Percentiles rank a stretch among this genome's conserved stretches.
phyloP scores from a whole-genome alignment of 2,888 invertebrate species.

The Rhyacophila evoluta region DNA sequence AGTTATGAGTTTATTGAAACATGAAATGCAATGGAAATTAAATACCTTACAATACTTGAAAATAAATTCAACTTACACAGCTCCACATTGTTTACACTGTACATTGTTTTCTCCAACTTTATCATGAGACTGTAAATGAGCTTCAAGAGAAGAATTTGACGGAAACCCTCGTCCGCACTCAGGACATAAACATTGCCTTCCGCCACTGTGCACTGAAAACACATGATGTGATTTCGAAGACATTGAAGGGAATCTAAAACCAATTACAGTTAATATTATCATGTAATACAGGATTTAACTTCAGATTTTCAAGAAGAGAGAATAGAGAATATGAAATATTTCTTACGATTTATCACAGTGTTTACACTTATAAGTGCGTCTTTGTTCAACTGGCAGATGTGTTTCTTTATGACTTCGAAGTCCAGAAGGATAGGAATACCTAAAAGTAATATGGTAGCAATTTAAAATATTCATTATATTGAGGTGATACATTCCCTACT shows the following conservation, averaged over 20 bases:
- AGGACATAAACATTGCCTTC: conserved; percentile 55
- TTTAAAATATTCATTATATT: no score
- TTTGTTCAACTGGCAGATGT: conserved; percentile 47
- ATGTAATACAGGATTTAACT: no score
- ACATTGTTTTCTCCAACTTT: conserved; percentile 39
- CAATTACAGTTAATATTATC: no score
- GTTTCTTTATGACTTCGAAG: conserved; percentile 42
- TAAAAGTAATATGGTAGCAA: conserved; percentile 31
- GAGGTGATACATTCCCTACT: no score
- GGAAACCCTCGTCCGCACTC: conserved; percentile 55
- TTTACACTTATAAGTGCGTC: conserved; percentile 40
- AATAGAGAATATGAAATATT: no score
- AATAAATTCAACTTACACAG: conserved; percentile 39
- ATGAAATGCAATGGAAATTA: no score
- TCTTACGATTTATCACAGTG: conserved; percentile 47
- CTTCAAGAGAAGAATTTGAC: conserved; percentile 39
- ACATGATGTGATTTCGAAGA: conserved; percentile 25
- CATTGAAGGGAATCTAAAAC: conserved; percentile 25
- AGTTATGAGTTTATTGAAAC: no score
- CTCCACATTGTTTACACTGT: conserved; percentile 49
- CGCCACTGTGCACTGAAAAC: conserved; percentile 33
- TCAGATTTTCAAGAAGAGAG: no score
- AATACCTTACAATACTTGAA: no score
- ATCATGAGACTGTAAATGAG: conserved; percentile 49
- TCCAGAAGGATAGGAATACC: conserved; percentile 35